A percentile compares a stretch with the other conserved stretches of the same genome.
These are phyloP conservation scores for Austrofundulus limnaeus DNA, from an alignment of 2,113 vertebrate species.

Conservation along the genomic window DNA sequence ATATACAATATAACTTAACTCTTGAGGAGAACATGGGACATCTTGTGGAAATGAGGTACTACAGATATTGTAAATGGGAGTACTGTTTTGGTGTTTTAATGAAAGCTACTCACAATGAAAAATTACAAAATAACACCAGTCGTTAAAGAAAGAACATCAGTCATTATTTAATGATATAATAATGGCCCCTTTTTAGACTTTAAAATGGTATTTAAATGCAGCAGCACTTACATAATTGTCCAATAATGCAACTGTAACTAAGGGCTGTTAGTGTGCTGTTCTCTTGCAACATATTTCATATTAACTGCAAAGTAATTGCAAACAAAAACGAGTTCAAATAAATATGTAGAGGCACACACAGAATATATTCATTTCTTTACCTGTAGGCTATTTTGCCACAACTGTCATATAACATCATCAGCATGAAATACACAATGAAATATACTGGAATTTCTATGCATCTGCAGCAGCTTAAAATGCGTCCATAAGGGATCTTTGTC, in stretches of 20 bases:
- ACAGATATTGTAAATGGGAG: background rate
- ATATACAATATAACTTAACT: too few relatives aligned
- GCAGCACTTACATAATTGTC: slow-evolving; percentile 9
- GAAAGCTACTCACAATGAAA: background rate
- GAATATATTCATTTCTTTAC: slow-evolving; percentile 20
- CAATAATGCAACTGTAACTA: slow-evolving; percentile 2
- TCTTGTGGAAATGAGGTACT: too few relatives aligned
- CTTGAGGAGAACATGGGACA: too few relatives aligned
- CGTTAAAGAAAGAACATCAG: background rate
- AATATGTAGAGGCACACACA: slow-evolving; percentile 6
- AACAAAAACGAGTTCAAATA: slow-evolving; percentile 6
- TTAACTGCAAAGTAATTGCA: slow-evolving; percentile 6
- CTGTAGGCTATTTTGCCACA: slow-evolving; percentile 4
- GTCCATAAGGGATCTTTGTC: too few relatives aligned
- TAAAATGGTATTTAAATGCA: slow-evolving; percentile 22
- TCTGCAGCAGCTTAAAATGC: background rate
- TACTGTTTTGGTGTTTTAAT: background rate
- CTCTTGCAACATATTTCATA: slow-evolving; percentile 21
- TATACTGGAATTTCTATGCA: background rate
- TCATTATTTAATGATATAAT: slow-evolving; percentile 1
- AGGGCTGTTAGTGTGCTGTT: slow-evolving; percentile 3
- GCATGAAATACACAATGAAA: slow-evolving; percentile 3
- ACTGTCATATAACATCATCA: background rate
- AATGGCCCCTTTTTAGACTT: background rate
- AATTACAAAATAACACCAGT: background rate